Base-by-base conservation (phyloP, 2,113 vertebrate species). In the Pachypanchax playfairii region DNA sequence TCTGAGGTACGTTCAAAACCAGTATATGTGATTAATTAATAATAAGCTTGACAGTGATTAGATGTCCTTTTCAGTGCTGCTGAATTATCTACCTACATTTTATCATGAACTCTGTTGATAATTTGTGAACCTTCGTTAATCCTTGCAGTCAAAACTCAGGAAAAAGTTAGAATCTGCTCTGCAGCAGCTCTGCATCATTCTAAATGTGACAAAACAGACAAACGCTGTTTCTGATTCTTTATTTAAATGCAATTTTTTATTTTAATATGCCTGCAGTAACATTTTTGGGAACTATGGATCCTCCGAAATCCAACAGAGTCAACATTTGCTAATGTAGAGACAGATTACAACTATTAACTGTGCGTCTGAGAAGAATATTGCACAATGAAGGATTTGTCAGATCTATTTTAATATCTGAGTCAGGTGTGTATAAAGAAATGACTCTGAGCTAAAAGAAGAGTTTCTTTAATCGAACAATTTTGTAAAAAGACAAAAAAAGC, bases 1-100 rank as follows among this genome's bases (percentile, higher is more conserved):
- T 94, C 93, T 85, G 94, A 97, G 95, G 95, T 97, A 92, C 89
- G 88, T 80, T 62, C 52, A 3, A 65, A 55, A 72, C 46, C 1
- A 4, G 46, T 26, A 12, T 57, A 13, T 25, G 29, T 47, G 5
- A 4, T 13, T n/a, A 6, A 25, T 35, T 14, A 41, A 29, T 31
- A 10, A 53, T 3, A 31, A 0, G 42, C 25, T 54, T 6, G 12
- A n/a, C n/a, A n/a, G n/a, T n/a, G n/a, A n/a, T n/a, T 26, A 6
- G 17, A 3, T 47, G 25, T 4, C 14, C 44, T 28, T 41, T 17
- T 10, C 31, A 1, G 10, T 54, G 50, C 15, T 24, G 7, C 35
- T 54, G 28, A 26, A 0, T 52, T 21, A 29, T 67, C 13, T 6
- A 13, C 51, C 21, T 57, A 11, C 12, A 46, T n/a, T n/a, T n/a